phyloP scores from a whole-genome alignment of 2,113 vertebrate species.

The Excalfactoria chinensis region DNA sequence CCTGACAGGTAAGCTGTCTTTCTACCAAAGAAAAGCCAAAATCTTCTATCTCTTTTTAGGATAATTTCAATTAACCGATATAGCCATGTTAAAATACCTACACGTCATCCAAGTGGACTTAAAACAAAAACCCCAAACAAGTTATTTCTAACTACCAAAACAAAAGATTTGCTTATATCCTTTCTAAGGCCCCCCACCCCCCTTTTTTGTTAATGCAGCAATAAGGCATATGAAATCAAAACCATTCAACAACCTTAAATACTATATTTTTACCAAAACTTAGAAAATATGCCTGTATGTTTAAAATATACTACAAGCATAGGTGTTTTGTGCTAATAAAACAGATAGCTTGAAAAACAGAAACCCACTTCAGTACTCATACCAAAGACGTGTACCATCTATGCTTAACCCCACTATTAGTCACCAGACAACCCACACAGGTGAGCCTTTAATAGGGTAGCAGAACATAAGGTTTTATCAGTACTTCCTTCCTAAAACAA shows the following conservation, averaged over 20 bases:
- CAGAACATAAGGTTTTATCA: neutral
- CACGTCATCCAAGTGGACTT: neutral
- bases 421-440: neutral
- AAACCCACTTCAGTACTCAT: neutral
- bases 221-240: neutral
- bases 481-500: conserved; percentile 10
- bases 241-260: neutral
- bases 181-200: neutral
- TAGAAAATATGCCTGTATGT: neutral
- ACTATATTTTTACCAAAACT: neutral
- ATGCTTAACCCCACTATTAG: neutral
- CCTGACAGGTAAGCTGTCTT: neutral
- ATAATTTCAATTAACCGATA: neutral
- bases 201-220: neutral
- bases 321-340: neutral
- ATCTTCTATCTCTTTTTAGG: neutral
- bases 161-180: neutral
- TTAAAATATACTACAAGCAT: neutral
- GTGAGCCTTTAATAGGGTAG: neutral
- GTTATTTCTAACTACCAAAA: neutral
- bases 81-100: neutral
- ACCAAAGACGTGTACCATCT: neutral
- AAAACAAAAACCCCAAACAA: neutral
- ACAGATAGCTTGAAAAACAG: neutral
- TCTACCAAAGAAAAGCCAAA: neutral